Evolutionary conservation across 2,888 invertebrate genomes (phyloP).

Genomic region (Thumatha senex): DNA sequence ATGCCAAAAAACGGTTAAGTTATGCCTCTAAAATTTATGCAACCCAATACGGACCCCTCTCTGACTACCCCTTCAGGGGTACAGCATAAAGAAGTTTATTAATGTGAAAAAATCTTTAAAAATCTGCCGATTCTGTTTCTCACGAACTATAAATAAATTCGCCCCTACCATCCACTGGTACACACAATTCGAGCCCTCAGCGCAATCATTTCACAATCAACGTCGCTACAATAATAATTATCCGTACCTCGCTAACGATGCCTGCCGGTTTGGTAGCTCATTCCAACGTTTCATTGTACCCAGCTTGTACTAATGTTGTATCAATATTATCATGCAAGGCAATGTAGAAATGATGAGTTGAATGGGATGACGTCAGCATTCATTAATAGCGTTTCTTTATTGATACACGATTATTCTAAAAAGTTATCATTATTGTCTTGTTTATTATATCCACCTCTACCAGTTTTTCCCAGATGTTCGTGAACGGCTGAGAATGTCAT

Average conservation of each 20-base stretch:
- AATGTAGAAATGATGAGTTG: slow-evolving; percentile 4
- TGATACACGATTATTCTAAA: too few species aligned
- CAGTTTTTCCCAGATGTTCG: too few species aligned
- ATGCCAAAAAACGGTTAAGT: too few species aligned
- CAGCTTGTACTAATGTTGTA: slow-evolving; percentile 5
- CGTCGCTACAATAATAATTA: slow-evolving; percentile 13
- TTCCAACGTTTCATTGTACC: not conserved
- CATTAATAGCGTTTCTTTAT: too few species aligned
- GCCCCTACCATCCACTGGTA: slow-evolving; percentile 1
- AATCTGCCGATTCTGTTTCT: not conserved
- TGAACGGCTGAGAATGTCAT: too few species aligned
- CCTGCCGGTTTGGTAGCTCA: slow-evolving; percentile 4
- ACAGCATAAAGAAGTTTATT: too few species aligned
- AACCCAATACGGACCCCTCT: too few species aligned
- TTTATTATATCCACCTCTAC: too few species aligned
- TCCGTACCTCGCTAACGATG: slow-evolving; percentile 21
- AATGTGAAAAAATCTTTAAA: too few species aligned
- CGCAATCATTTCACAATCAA: slow-evolving; percentile 21
- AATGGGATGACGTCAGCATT: not conserved
- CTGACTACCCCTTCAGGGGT: too few species aligned
- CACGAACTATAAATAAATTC: slow-evolving; percentile 1
- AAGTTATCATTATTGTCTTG: too few species aligned
- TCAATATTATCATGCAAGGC: slow-evolving; percentile 1
- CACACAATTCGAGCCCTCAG: slow-evolving; percentile 3
- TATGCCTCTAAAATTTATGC: too few species aligned